Percentiles rank a stretch among this genome's conserved stretches.
phyloP scores from a whole-genome alignment of 2,797 vertebrate genomes.

The Discoglossus pictus region DNA sequence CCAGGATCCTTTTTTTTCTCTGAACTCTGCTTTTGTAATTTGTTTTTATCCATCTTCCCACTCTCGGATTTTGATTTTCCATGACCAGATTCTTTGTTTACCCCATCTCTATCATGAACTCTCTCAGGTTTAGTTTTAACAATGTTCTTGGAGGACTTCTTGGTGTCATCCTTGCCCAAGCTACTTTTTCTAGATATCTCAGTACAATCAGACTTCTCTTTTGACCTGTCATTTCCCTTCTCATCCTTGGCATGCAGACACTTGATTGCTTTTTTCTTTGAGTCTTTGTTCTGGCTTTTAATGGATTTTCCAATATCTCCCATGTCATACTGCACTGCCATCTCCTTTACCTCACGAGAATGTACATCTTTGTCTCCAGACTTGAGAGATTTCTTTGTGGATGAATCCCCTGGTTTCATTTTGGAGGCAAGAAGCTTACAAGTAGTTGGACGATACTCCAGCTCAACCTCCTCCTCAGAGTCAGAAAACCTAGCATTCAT shows the following conservation, averaged over 20 bases:
- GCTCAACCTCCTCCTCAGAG: slow-evolving; percentile 82
- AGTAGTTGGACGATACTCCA: slow-evolving; percentile 66
- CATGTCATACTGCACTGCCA: slow-evolving; percentile 51
- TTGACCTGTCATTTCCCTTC: slow-evolving; percentile 26
- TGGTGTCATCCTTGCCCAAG: slow-evolving; percentile 45
- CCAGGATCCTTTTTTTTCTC: slow-evolving; percentile 68
- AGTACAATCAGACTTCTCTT: background rate
- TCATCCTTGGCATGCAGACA: slow-evolving; percentile 43
- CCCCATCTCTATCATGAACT: slow-evolving; percentile 51
- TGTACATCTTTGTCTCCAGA: background rate
- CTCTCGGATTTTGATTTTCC: slow-evolving; percentile 62
- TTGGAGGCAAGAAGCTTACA: slow-evolving; percentile 65
- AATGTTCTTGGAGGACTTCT: slow-evolving; percentile 54
- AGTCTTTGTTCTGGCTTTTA: slow-evolving; percentile 40
- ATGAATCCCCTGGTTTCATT: slow-evolving; percentile 29
- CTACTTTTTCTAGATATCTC: background rate
- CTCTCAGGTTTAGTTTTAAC: slow-evolving; percentile 58
- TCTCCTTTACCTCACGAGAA: slow-evolving; percentile 60
- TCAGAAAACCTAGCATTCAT: slow-evolving; percentile 83
- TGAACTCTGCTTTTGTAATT: slow-evolving; percentile 55
- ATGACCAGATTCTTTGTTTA: slow-evolving; percentile 59
- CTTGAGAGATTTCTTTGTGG: slow-evolving; percentile 57
- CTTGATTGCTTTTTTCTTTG: slow-evolving; percentile 62
- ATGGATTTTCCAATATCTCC: slow-evolving; percentile 58
- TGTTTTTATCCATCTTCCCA: slow-evolving; percentile 67